These are phyloP conservation scores for Gymnocheta viridis DNA, from an alignment of 2,888 invertebrate species.

Conservation along the genomic window DNA sequence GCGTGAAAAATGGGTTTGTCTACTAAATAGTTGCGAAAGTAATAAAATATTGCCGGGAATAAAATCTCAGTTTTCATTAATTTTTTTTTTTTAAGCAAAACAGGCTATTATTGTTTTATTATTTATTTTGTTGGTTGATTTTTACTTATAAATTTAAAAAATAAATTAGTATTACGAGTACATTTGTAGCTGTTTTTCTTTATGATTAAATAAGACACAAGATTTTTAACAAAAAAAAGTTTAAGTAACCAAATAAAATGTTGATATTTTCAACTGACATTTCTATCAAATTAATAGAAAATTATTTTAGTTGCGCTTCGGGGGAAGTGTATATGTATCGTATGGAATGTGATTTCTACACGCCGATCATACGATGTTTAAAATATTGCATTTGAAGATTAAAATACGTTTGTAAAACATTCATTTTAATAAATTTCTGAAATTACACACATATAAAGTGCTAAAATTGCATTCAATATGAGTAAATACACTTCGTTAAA, in stretches of 20 bases:
- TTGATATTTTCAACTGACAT: constrained; percentile 3
- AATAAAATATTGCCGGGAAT: no score
- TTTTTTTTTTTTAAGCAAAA: constrained; percentile 52
- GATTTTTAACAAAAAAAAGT: background rate
- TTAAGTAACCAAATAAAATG: constrained; percentile 11
- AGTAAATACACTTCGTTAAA: background rate
- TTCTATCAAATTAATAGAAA: constrained; percentile 22
- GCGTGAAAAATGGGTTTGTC: no score
- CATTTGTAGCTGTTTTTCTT: background rate
- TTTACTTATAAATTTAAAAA: constrained; percentile 55
- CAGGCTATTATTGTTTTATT: constrained; percentile 19
- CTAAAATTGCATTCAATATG: background rate
- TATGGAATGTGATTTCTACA: background rate
- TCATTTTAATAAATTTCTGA: background rate
- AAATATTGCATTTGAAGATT: background rate
- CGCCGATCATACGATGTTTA: background rate
- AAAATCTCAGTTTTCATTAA: background rate
- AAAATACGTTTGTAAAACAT: background rate
- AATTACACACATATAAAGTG: background rate
- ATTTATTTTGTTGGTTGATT: constrained; percentile 20
- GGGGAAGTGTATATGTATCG: background rate
- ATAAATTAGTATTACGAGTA: constrained; percentile 62
- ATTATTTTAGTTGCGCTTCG: background rate
- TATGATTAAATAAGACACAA: constrained; percentile 22
- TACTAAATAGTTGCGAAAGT: background rate